phyloP scores from a whole-genome alignment of 2,888 invertebrate species.

The Platerodrilus igneus region DNA sequence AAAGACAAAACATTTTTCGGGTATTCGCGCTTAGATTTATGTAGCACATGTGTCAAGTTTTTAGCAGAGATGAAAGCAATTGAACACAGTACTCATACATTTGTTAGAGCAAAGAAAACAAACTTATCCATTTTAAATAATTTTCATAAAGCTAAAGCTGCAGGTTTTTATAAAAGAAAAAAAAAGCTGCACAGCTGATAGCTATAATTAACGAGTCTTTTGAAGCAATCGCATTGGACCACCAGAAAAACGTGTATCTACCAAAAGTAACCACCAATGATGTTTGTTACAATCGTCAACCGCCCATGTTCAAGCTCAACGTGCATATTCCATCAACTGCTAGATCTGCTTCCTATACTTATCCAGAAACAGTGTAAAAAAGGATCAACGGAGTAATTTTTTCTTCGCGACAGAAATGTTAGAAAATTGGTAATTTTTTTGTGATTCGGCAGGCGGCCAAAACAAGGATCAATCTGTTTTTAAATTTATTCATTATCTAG shows the following conservation, averaged over 20 bases:
- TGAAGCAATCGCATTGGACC: constrained; percentile 9
- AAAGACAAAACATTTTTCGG: too few species aligned
- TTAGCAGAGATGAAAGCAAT: too few species aligned
- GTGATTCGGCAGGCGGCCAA: constrained; percentile 29
- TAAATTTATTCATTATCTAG: constrained; percentile 28
- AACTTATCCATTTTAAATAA: too few species aligned
- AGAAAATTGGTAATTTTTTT: constrained; percentile 28
- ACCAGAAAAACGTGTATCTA: constrained; percentile 4
- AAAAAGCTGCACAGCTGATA: too few species aligned
- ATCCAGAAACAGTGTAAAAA: constrained; percentile 31
- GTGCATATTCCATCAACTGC: constrained; percentile 27
- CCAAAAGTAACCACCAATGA: constrained; percentile 11
- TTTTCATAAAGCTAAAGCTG: too few species aligned
- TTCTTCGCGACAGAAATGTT: constrained; percentile 13
- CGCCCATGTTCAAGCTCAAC: constrained; percentile 30
- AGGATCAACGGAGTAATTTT: constrained; percentile 22
- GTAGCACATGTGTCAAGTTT: too few species aligned
- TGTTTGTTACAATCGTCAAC: constrained; percentile 22
- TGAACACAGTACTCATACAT: too few species aligned
- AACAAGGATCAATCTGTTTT: constrained; percentile 20
- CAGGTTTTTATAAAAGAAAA: too few species aligned
- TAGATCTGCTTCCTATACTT: constrained; percentile 29
- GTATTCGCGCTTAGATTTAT: too few species aligned
- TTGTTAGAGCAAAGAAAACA: too few species aligned
- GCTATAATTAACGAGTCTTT: too few species aligned